Conservation (phyloP, 2,113 vertebrate species). For the Indri indri region DNA sequence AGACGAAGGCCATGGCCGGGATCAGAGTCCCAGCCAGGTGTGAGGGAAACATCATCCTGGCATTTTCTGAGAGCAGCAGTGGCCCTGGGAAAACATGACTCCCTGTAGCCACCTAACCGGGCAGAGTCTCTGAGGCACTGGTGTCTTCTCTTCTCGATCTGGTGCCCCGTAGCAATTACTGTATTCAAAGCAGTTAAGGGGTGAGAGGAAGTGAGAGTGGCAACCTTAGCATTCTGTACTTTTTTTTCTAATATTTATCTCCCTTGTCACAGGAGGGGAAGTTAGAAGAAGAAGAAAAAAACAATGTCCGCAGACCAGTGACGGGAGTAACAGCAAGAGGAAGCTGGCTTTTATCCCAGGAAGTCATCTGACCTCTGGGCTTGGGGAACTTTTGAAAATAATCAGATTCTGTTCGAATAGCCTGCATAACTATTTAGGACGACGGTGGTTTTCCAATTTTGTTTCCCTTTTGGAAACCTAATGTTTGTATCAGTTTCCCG, state of each 20-base stretch:
- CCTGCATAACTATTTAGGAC: neutral
- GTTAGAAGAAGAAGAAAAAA: slow-evolving; percentile 44
- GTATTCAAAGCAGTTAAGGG: slow-evolving; percentile 32
- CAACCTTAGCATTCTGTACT: slow-evolving; percentile 51
- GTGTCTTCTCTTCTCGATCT: neutral
- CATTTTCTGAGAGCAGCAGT: slow-evolving; percentile 48
- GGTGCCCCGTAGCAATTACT: neutral
- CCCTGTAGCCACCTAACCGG: neutral
- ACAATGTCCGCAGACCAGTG: neutral
- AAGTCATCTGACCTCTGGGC: slow-evolving; percentile 55
- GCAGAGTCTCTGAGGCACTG: neutral
- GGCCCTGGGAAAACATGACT: neutral
- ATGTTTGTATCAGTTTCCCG: neutral
- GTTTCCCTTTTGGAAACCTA: neutral
- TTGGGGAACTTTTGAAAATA: neutral
- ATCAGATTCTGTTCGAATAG: neutral
- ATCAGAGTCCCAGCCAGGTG: slow-evolving; percentile 60
- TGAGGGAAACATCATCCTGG: slow-evolving; percentile 45
- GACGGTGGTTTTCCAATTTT: neutral
- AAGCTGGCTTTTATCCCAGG: slow-evolving; percentile 63
- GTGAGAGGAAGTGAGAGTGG: slow-evolving; percentile 74
- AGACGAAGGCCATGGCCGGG: slow-evolving; percentile 49
- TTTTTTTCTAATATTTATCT: slow-evolving; percentile 19
- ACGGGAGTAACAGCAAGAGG: slow-evolving; percentile 25
- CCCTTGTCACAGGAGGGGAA: slow-evolving; percentile 51